These are phyloP conservation scores for Lagria hirta DNA, from an alignment of 2,888 invertebrate species.

Conservation along the genomic window DNA sequence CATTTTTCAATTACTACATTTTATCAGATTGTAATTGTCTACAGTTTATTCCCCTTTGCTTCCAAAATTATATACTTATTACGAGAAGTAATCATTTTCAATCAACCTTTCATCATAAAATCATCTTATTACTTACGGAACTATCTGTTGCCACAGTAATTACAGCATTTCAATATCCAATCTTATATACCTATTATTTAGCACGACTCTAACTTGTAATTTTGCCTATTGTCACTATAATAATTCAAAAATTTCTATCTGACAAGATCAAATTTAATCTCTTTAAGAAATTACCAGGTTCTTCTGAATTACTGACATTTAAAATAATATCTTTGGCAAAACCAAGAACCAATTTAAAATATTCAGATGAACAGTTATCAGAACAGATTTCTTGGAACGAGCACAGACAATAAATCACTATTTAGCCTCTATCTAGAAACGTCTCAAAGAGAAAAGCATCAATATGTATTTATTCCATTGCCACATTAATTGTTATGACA, in stretches of 20 bases:
- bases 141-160: slow-evolving; percentile 35
- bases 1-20: slow-evolving; percentile 39
- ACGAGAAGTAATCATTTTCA: slow-evolving; percentile 43
- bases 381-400: too few relatives aligned
- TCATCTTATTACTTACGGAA: slow-evolving; percentile 37
- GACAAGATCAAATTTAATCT: slow-evolving; percentile 1
- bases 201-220: slow-evolving; percentile 14
- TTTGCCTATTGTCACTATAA: slow-evolving; percentile 14
- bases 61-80: slow-evolving; percentile 39
- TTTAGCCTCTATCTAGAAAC: too few relatives aligned
- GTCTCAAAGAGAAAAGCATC: too few relatives aligned
- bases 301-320: too few relatives aligned
- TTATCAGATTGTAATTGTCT: slow-evolving; percentile 40
- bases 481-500: too few relatives aligned
- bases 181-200: slow-evolving; percentile 11
- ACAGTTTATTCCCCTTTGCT: slow-evolving; percentile 25
- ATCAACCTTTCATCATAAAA: slow-evolving; percentile 39
- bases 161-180: slow-evolving; percentile 29
- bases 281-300: too few relatives aligned
- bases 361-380: too few relatives aligned
- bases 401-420: too few relatives aligned
- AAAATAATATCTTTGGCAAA: too few relatives aligned
- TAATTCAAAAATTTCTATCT: slow-evolving; percentile 4
- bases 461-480: too few relatives aligned
- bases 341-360: too few relatives aligned